phyloP scores from a whole-genome alignment of 2,113 vertebrate species.

The Panurus biarmicus region DNA sequence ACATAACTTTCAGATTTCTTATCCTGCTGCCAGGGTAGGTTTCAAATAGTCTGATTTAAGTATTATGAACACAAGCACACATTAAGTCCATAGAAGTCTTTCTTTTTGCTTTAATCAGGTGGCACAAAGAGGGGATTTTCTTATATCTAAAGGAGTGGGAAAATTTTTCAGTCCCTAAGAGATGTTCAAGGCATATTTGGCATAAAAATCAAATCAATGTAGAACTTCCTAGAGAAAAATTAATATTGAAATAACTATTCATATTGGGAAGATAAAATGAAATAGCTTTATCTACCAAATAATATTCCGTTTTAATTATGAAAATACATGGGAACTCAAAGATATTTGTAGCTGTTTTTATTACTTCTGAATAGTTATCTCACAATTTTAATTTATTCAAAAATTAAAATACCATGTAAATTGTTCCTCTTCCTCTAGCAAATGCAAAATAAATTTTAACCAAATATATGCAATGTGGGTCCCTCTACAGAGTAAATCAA shows the following conservation, averaged over 20 bases:
- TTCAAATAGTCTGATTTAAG: background rate
- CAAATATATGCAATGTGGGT: background rate
- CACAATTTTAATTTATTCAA: background rate
- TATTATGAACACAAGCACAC: background rate
- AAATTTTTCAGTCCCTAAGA: background rate
- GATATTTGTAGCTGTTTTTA: background rate
- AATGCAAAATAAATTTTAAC: slow-evolving; percentile 16
- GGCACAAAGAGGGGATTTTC: background rate
- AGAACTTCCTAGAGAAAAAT: slow-evolving; percentile 4
- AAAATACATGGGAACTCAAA: background rate
- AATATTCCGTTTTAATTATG: background rate
- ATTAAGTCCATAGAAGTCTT: background rate
- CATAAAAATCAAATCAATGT: background rate
- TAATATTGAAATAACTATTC: background rate
- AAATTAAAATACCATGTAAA: background rate
- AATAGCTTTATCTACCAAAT: background rate
- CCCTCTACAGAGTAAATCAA: background rate
- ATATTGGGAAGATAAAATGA: background rate
- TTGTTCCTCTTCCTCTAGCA: background rate
- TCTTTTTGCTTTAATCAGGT: background rate
- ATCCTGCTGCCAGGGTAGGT: background rate
- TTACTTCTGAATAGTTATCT: background rate
- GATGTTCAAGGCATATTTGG: background rate
- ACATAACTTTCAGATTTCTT: background rate
- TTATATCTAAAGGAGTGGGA: background rate